These are phyloP conservation scores for Acheta domesticus DNA, from an alignment of 2,888 invertebrate species.

Conservation along the genomic window DNA sequence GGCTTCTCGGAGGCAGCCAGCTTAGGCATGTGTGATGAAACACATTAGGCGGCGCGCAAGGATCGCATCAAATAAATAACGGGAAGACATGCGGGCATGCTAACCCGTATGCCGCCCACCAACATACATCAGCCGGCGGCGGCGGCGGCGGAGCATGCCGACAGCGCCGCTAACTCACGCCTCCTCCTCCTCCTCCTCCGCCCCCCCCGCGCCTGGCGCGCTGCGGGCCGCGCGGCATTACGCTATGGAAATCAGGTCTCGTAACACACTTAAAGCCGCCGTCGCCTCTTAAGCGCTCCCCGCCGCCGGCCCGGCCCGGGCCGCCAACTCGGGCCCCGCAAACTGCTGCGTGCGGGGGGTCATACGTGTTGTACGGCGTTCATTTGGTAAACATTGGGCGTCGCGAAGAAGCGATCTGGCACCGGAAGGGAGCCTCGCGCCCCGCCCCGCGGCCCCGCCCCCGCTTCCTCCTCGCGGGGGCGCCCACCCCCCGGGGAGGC, in stretches of 20 bases:
- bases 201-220: not conserved
- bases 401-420: conserved; percentile 32
- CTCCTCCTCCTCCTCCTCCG: not conserved
- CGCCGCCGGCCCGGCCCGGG: not conserved
- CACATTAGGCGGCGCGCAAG: not conserved
- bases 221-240: not conserved
- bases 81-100: conserved; percentile 18
- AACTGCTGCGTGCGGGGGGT: not conserved
- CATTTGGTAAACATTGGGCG: conserved; percentile 31
- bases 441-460: not conserved
- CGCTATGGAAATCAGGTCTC: not conserved
- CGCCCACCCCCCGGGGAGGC: not conserved
- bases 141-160: not conserved
- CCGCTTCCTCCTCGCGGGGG: not conserved
- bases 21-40: not conserved
- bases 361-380: conserved; percentile 10
- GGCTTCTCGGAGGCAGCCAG: not conserved
- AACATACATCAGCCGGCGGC: not conserved
- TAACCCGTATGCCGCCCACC: not conserved
- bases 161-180: conserved; percentile 9
- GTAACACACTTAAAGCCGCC: conserved; percentile 2
- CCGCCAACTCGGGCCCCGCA: not conserved
- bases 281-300: not conserved
- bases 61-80: conserved; percentile 5
- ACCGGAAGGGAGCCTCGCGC: conserved; percentile 26